Conservation (phyloP, 2,113 vertebrate genomes). For the Centropristis striata region DNA sequence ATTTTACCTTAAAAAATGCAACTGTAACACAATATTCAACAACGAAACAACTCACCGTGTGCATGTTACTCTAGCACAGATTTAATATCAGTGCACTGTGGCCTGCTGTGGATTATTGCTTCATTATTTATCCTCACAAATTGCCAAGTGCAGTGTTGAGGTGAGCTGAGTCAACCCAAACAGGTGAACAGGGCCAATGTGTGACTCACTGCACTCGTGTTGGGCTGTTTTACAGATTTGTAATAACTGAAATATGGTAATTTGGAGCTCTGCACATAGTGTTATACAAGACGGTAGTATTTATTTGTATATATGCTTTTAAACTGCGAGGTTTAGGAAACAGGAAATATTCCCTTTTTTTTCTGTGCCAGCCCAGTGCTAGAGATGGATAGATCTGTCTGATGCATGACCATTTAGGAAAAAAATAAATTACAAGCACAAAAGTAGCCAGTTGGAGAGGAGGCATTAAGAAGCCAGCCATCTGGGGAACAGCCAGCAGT, state of each 20-base stretch:
- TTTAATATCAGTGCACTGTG: constrained; percentile 41
- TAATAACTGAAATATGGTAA: constrained; percentile 33
- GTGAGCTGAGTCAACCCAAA: constrained; percentile 61
- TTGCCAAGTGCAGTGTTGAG: constrained; percentile 59
- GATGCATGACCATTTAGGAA: constrained; percentile 30
- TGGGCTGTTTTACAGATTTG: constrained; percentile 43
- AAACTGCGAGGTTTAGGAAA: background rate
- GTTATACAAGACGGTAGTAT: background rate
- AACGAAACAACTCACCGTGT: background rate
- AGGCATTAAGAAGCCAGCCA: constrained; percentile 18
- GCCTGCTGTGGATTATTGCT: constrained; percentile 47
- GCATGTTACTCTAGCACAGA: constrained; percentile 29
- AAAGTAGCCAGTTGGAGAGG: constrained; percentile 27
- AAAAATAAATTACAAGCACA: background rate
- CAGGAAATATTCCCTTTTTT: constrained; percentile 4
- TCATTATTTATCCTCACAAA: constrained; percentile 63
- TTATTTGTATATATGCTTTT: constrained; percentile 8
- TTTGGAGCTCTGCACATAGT: constrained; percentile 2
- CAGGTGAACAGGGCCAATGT: constrained; percentile 53
- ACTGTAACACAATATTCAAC: background rate
- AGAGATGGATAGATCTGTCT: constrained; percentile 7
- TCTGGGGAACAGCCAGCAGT: constrained; percentile 36
- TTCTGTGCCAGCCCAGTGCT: background rate
- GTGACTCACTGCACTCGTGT: constrained; percentile 58
- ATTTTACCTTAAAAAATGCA: background rate